Percentiles rank a stretch among this genome's conserved stretches.
These are phyloP conservation scores for Pogonophryne albipinna DNA, from an alignment of 2,797 vertebrate species.

Conservation along the genomic window DNA sequence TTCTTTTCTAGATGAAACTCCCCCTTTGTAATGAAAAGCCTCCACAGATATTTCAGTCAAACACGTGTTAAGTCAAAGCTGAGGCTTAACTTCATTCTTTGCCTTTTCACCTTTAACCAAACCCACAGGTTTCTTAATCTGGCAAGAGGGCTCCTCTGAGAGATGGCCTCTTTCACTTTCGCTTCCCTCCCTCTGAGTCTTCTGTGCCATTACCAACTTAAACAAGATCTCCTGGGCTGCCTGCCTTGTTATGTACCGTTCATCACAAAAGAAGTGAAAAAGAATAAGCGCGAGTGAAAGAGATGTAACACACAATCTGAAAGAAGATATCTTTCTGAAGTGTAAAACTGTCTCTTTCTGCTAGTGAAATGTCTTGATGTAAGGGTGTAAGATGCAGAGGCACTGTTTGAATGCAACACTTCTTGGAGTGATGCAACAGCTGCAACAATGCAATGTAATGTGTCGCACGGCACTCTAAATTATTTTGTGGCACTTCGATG, in stretches of 20 bases:
- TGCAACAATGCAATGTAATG: constrained; percentile 57
- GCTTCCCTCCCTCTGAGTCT: constrained; percentile 40
- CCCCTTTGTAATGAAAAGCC: constrained; percentile 32
- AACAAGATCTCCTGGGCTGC: constrained; percentile 58
- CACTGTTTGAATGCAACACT: constrained; percentile 47
- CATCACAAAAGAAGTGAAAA: constrained; percentile 40
- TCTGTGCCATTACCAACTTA: constrained; percentile 50
- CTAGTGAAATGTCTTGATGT: constrained; percentile 43
- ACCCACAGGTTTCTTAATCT: constrained; percentile 61
- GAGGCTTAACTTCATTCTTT: constrained; percentile 38
- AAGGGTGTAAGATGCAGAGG: constrained; percentile 45
- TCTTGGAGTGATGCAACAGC: constrained; percentile 60
- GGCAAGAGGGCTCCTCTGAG: constrained; percentile 44
- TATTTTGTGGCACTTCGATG: constrained; percentile 32
- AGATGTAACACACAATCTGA: constrained; percentile 37
- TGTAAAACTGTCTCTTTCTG: constrained; percentile 38
- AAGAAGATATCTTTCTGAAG: constrained; percentile 33
- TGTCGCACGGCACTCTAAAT: neutral
- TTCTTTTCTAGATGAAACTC: constrained; percentile 33
- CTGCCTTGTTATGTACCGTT: constrained; percentile 44
- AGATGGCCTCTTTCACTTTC: constrained; percentile 48
- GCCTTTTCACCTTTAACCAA: constrained; percentile 53
- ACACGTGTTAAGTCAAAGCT: constrained; percentile 34
- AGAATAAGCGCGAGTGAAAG: constrained; percentile 24
- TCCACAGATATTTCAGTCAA: constrained; percentile 36